Base-by-base conservation (phyloP, 53 echinoderm and acorn worm species). In the Temnopleurus reevesii region DNA sequence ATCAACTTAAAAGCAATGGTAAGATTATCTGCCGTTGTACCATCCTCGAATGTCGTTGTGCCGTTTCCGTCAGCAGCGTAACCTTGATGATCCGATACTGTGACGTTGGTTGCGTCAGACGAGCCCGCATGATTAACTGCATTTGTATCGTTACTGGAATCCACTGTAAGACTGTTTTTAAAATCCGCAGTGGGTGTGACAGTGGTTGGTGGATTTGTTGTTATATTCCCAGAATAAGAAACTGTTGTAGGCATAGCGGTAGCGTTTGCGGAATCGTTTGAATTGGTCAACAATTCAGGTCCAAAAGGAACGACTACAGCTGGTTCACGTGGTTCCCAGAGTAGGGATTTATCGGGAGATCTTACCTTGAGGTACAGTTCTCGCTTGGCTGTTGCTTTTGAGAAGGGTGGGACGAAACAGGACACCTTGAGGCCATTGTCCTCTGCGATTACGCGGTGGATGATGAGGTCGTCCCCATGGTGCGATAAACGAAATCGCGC, bases 341-440 rank as follows among this genome's bases (percentile, higher is more conserved):
- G 38, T 8, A 87, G 30, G 12, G 45, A 33, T 15, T 47, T 23
- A 51, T 87, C 71, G 2, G 31, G 31, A 2, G 53, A 17, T 28
- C 88, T 12, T 49, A 87, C 88, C 8, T 47, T 64, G n/a, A 87
- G 33, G 23, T 66, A 51, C 15, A 87, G 34, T 12, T 66, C 88
- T 21, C 71, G 41, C 47, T 87, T 87, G 18, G 49, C 35, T 7
- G 88, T 71, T 10, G 45, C 71, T 27, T 28, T 10, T n/a, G 65
- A 53, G 31, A 87, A 71, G 2, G 88, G 88, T n/a, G 71, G 88
- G 7, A 87, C 53, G 38, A 87, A 87, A 71, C 93, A 93, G 53
- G 93, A 93, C 51, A 93, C 83, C 55, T 90, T 81, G 76, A 93
- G 77, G 4, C 90, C 93, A 10, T 87, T 41, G 35, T 93, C 93